A percentile compares a stretch with the other conserved stretches of the same genome.
These are phyloP conservation scores for Peromyscus polionotus DNA, from an alignment of 2,113 vertebrate species.

Conservation along the genomic window DNA sequence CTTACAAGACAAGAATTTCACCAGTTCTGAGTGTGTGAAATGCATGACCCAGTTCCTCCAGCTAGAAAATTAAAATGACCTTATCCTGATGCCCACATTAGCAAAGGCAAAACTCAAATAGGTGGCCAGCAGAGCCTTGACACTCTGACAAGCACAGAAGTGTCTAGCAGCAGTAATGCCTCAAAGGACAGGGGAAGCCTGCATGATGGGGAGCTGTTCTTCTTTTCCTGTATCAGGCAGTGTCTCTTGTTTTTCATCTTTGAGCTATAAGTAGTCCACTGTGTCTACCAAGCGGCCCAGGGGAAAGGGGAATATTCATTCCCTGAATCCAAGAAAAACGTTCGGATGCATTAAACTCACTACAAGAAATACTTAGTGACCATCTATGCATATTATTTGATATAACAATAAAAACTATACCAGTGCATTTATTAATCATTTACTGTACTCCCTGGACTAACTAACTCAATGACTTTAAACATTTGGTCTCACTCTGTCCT, in stretches of 20 bases:
- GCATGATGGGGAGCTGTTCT: not conserved
- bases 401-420: not conserved
- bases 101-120: not conserved
- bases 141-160: not conserved
- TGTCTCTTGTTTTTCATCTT: not conserved
- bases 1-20: slow-evolving; percentile 1
- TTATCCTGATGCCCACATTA: slow-evolving; percentile 35
- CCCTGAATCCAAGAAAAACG: not conserved
- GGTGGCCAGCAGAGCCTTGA: not conserved
- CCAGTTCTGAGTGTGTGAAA: not conserved
- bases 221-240: not conserved
- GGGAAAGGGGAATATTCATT: not conserved
- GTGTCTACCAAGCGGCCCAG: not conserved
- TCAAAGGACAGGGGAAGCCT: not conserved
- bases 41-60: slow-evolving; percentile 28
- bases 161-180: not conserved
- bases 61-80: slow-evolving; percentile 30
- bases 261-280: not conserved
- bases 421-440: not conserved
- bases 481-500: not conserved
- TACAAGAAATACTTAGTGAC: not conserved
- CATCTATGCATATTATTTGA: not conserved
- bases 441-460: slow-evolving; percentile 27
- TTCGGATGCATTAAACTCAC: not conserved
- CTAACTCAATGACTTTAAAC: not conserved